These are phyloP conservation scores for Aphelocoma californica DNA, from an alignment of 2,797 vertebrate genomes.

Conservation along the genomic window DNA sequence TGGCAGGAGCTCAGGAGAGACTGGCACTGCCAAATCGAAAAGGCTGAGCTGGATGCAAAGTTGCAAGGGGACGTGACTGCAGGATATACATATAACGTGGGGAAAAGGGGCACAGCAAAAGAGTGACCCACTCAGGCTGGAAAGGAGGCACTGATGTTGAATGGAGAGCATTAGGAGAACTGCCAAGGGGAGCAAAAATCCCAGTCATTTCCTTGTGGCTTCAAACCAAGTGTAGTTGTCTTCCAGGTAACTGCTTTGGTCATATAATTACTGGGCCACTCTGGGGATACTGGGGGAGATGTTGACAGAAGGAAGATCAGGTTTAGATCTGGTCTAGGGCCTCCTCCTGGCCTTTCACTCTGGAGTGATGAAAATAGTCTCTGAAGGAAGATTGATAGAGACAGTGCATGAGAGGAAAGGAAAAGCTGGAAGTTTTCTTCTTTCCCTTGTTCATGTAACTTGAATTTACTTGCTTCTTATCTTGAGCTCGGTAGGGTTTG, in stretches of 20 bases:
- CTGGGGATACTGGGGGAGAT: not conserved
- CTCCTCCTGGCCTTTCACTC: not conserved
- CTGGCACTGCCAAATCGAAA: not conserved
- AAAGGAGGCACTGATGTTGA: not conserved
- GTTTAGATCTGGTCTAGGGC: not conserved
- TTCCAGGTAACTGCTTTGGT: not conserved
- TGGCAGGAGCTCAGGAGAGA: not conserved
- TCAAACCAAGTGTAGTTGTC: not conserved
- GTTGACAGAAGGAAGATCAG: not conserved
- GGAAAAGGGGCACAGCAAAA: not conserved
- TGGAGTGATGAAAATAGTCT: not conserved
- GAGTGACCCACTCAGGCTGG: not conserved
- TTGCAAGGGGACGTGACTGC: not conserved
- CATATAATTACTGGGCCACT: not conserved
- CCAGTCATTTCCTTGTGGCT: not conserved
- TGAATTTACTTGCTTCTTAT: not conserved
- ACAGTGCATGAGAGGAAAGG: not conserved
- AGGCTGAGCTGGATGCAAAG: not conserved
- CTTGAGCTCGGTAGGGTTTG: not conserved
- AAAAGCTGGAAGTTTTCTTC: not conserved
- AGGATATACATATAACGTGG: fast-evolving
- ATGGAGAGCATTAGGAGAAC: not conserved
- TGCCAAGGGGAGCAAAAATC: not conserved
- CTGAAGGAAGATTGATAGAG: not conserved
- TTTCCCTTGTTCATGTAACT: not conserved